Base-by-base conservation (phyloP, 2,113 vertebrate genomes). In the Sarotherodon lohbergeri region DNA sequence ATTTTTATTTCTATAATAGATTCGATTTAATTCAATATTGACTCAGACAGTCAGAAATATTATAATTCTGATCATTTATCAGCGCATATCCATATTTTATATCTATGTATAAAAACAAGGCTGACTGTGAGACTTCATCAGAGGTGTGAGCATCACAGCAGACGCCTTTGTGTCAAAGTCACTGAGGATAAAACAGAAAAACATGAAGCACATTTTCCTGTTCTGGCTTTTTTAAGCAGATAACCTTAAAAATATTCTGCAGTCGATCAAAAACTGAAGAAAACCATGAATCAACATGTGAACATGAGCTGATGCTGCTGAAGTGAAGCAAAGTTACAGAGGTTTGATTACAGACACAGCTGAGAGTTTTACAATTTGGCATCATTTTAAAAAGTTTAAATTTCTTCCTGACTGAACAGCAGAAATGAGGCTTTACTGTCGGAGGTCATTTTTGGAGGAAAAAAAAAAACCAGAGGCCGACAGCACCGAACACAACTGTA, bases 201-300 rank as follows among this genome's bases (percentile, higher is more conserved):
- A 61, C 57, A 61, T 32, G 14, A 61, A 61, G 57, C 27, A 61
- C 27, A 17, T 61, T 3, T 6, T 61, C 27, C 57, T 61, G 8
- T 32, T 9, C 27, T 61, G 14, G 54, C 22, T 56, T 56, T 61
- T 61, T 61, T 4, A 32, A 61, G 9, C 56, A 59, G 14, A 59
- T 7, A 59, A 59, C 57, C 57, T 17, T 0, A 32, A 32, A 61
- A 4, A 4, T 61, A 1, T 59, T 32, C 27, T 59, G 56, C 27
- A 59, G 0, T 32, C 7, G 2, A 0, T 17, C 1, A 59, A 32
- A 59, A 9, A 32, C 56, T 16, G 56, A 0, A 5, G 56, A 59
- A 59, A 59, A 59, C 56, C 27, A 59, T 0, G 13, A 59, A 32
- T 59, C 4, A 3, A 59, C 27, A 59, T 32, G 7, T 29, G 5